A percentile compares a stretch with the other conserved stretches of the same genome.
Conservation (phyloP, 2,113 vertebrate species). For the Megaceryle maxima region DNA sequence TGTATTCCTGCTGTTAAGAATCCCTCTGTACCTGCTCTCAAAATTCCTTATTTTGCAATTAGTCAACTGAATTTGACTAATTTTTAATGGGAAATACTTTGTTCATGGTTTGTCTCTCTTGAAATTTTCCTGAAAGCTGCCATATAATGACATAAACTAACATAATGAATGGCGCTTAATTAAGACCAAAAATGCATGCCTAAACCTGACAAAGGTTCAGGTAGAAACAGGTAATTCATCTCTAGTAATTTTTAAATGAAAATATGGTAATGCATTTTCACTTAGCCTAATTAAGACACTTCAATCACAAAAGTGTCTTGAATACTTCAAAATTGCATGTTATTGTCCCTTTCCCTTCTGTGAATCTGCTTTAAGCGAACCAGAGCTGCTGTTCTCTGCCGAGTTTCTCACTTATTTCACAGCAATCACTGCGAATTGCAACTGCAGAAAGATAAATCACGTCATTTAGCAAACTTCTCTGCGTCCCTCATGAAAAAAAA, state of each 20-base stretch:
- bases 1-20: neutral
- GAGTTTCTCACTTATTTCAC: neutral
- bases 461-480: neutral
- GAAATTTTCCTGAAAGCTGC: neutral
- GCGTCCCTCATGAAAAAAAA: neutral
- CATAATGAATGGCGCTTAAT: constrained; percentile 10
- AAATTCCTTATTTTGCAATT: neutral
- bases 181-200: neutral
- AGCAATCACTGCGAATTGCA: neutral
- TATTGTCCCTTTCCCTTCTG: neutral
- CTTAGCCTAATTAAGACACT: constrained; percentile 25
- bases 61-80: neutral
- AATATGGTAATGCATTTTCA: constrained; percentile 17
- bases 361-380: neutral
- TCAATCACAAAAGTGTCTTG: neutral
- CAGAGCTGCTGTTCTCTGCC: neutral
- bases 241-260: constrained; percentile 38
- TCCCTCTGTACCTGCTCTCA: neutral
- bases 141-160: neutral
- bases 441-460: neutral
- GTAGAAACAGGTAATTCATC: neutral
- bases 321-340: neutral
- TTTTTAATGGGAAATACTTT: neutral
- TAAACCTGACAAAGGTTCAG: neutral
- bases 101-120: neutral